Evolutionary conservation across 2,888 invertebrate genomes (phyloP), one percentile per base, ranked within the genome.

Genomic region (Chironomus tentans): DNA sequence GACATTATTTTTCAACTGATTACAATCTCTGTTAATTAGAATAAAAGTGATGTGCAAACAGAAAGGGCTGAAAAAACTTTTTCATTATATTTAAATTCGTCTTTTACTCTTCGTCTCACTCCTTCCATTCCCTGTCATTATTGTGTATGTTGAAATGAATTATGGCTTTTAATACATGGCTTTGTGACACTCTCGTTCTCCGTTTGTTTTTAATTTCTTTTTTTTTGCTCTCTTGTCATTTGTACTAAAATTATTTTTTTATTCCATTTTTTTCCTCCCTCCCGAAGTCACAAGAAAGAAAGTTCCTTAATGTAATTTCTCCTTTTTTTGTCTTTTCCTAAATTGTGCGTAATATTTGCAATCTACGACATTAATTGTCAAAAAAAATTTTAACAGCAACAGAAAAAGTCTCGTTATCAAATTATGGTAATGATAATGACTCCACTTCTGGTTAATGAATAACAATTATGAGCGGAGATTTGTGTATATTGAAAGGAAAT

Each of bases 1-100:
- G 48, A 74, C 68, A 47, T 65, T 38, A 47, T 74, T 73, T 70
- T 48, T 73, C n/a, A 73, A 56, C 68, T 68, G 74, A 74, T 74
- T 74, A 74, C 24, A 65, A 65, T 74, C 74, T 74, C 61, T 74
- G 56, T 74, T 74, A 74, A 74, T 68, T 74, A 68, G 68, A 74
- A 62, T 72, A 28, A 62, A 72, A 72, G 62, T 62, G 46, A 48
- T 74, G 68, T 48, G 68, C 68, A 74, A 74, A 74, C 74, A 74
- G 13, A 38, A 74, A 38, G 74, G 74, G 65, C 15, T 74, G 18
- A 65, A 74, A 38, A 38, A 28, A 28, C 18, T 38, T 73, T 62
- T 46, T 38, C 62, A 22, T 38, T 65, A 65, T 22, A 21, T 65
- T 38, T 13, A 65, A 65, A 65, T 65, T 65, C 65, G 5, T 65